Percentiles rank a stretch among this genome's conserved stretches.
Evolutionary conservation across 2,797 vertebrate genomes (phyloP).

Genomic region (Falco naumanni): DNA sequence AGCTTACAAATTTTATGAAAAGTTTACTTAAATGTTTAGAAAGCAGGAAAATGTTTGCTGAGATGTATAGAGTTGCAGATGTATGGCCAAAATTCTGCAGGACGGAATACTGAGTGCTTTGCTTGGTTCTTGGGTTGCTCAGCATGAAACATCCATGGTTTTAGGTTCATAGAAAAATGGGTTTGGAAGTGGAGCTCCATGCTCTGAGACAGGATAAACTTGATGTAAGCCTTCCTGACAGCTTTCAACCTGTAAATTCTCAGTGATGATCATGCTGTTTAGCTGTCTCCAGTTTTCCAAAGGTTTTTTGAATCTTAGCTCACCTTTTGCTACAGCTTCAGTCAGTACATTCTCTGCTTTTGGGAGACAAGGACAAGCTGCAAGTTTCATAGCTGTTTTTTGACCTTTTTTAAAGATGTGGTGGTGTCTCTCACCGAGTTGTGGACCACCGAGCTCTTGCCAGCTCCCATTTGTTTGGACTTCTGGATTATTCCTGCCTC

Average conservation of each 20-base stretch:
- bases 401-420: background rate
- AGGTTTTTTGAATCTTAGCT: background rate
- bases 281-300: background rate
- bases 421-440: background rate
- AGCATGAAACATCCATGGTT: background rate
- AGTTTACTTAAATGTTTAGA: background rate
- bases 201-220: background rate
- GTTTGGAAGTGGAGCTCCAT: background rate
- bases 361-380: background rate
- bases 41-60: background rate
- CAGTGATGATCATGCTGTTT: background rate
- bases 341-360: background rate
- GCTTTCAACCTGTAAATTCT: background rate
- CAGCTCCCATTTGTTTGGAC: background rate
- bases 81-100: background rate
- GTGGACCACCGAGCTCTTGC: background rate
- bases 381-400: background rate
- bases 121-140: background rate
- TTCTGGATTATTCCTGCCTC: background rate
- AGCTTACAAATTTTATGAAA: background rate
- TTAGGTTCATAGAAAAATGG: background rate
- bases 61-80: background rate
- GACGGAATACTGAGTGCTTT: background rate
- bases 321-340: background rate
- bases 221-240: background rate